These are phyloP conservation scores for Adela reaumurella DNA, from an alignment of 2,888 invertebrate genomes.

Conservation along the genomic window DNA sequence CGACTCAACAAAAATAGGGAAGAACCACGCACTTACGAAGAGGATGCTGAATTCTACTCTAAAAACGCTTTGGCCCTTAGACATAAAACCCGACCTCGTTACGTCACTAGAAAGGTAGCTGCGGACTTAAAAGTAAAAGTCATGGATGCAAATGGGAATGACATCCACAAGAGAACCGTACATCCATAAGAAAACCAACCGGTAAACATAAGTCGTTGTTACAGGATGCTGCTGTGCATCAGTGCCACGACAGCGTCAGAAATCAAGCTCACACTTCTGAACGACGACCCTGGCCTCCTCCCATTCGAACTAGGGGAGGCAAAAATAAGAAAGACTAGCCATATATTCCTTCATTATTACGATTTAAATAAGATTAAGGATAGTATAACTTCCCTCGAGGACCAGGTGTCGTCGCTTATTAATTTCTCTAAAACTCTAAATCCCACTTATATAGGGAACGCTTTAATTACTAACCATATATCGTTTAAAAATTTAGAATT, in stretches of 20 bases:
- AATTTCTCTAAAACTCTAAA: neutral
- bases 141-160: too few relatives aligned
- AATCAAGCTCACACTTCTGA: neutral
- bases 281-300: neutral
- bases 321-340: neutral
- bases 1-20: too few relatives aligned
- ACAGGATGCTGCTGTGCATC: neutral
- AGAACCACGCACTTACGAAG: too few relatives aligned
- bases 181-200: neutral
- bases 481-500: too few relatives aligned
- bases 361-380: neutral
- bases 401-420: neutral
- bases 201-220: neutral
- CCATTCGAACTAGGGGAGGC: neutral
- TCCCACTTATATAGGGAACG: too few relatives aligned
- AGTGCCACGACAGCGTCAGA: neutral
- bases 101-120: too few relatives aligned
- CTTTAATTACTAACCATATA: too few relatives aligned
- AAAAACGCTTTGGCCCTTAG: too few relatives aligned
- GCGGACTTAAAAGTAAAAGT: too few relatives aligned
- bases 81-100: too few relatives aligned
- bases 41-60: too few relatives aligned
- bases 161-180: too few relatives aligned
- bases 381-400: neutral
- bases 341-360: constrained; percentile 1